phyloP scores from a whole-genome alignment of 2,113 vertebrate genomes.

The Leucopternis melanops region DNA sequence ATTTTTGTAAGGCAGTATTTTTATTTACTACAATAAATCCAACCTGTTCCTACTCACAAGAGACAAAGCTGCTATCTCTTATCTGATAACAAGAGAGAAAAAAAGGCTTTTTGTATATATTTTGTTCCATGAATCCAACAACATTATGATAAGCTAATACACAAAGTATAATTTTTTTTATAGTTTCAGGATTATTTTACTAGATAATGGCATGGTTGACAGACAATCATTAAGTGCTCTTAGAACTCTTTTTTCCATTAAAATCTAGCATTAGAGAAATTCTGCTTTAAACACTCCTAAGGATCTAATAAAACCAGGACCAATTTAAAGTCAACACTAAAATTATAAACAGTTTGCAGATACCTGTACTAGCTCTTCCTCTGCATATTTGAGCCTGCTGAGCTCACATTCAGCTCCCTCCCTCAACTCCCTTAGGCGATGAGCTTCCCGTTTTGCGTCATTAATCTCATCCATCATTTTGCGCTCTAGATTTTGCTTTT shows the following conservation, averaged over 20 bases:
- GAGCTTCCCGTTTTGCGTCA: slow-evolving; percentile 92
- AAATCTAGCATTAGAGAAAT: background rate
- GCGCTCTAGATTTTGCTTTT: slow-evolving; percentile 96
- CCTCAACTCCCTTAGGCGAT: slow-evolving; percentile 85
- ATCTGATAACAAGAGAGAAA: background rate
- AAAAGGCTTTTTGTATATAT: background rate
- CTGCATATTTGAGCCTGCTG: slow-evolving; percentile 94
- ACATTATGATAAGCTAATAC: background rate
- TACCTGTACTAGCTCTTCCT: slow-evolving; percentile 97
- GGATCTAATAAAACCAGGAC: background rate
- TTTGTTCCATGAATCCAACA: background rate
- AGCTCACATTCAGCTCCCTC: slow-evolving; percentile 94
- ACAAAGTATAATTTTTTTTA: background rate
- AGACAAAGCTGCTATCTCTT: background rate
- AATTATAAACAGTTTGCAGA: background rate
- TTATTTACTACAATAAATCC: background rate
- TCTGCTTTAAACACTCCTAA: background rate
- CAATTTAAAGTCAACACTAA: background rate
- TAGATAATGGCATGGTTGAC: background rate
- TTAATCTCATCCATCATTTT: slow-evolving; percentile 98
- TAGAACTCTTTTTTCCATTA: background rate
- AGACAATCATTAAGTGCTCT: background rate
- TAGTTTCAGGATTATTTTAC: background rate
- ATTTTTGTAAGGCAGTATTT: background rate
- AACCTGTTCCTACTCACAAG: background rate